Percentiles rank a stretch among this genome's conserved stretches.
Evolutionary conservation across 2,797 vertebrate species (phyloP).

Genomic region (Gouania willdenowi): DNA sequence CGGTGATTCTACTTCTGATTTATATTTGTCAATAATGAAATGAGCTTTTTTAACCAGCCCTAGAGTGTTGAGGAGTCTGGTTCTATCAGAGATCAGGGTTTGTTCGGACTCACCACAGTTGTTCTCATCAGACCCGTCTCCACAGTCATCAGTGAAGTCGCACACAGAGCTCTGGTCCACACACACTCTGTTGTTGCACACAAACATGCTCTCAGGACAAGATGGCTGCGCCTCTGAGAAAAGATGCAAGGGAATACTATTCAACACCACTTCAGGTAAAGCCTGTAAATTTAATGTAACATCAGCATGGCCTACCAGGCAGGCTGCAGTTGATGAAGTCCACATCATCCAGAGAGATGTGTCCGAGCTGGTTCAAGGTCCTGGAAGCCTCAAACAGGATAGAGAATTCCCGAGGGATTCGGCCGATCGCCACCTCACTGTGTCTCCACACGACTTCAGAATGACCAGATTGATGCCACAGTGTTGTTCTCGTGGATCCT

Average conservation of each 20-base stretch:
- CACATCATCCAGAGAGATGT: constrained; percentile 73
- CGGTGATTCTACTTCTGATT: too few species aligned
- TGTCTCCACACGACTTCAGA: constrained; percentile 57
- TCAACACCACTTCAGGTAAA: too few species aligned
- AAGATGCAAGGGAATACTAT: fast-evolving
- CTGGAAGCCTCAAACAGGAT: constrained; percentile 68
- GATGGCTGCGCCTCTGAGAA: constrained; percentile 51
- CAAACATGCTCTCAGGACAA: constrained; percentile 63
- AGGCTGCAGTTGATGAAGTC: constrained; percentile 66
- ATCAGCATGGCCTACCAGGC: constrained; percentile 46
- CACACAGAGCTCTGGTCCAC: constrained; percentile 64
- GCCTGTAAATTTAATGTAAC: too few species aligned
- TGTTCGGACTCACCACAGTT: constrained; percentile 63
- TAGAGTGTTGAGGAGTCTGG: too few species aligned
- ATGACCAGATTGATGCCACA: constrained; percentile 68
- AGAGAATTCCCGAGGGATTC: constrained; percentile 59
- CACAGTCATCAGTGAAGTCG: constrained; percentile 78
- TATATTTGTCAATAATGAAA: too few species aligned
- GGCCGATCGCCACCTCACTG: constrained; percentile 53
- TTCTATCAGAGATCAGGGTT: background rate
- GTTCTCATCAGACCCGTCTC: constrained; percentile 71
- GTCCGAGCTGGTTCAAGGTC: constrained; percentile 51
- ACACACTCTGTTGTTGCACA: constrained; percentile 69
- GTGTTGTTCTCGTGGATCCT: constrained; percentile 42
- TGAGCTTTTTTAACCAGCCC: too few species aligned